phyloP scores from a whole-genome alignment of 2,113 vertebrate genomes.

The Odocoileus virginianus region DNA sequence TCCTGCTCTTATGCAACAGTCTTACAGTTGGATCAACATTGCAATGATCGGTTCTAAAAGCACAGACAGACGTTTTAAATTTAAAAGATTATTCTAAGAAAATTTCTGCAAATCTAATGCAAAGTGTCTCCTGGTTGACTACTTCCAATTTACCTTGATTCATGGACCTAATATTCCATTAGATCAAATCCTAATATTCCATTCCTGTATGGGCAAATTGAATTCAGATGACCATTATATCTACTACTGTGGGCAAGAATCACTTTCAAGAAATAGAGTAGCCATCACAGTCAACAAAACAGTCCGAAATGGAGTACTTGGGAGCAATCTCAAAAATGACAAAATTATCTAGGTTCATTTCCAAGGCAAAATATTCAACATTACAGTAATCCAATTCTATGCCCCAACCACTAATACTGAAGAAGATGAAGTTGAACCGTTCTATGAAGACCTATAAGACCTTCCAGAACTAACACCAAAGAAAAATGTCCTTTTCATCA shows the following conservation, averaged over 20 bases:
- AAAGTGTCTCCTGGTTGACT: background rate
- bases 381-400: background rate
- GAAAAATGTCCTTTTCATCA: background rate
- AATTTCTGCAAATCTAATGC: background rate
- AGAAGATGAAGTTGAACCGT: background rate
- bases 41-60: background rate
- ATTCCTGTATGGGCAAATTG: background rate
- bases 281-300: background rate
- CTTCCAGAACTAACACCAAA: background rate
- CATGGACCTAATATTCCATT: background rate
- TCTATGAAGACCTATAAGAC: background rate
- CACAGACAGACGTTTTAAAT: background rate
- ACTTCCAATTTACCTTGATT: background rate
- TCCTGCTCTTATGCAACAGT: background rate
- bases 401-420: background rate
- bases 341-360: background rate
- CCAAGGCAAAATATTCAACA: background rate
- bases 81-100: background rate
- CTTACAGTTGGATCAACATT: background rate
- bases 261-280: background rate
- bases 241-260: background rate
- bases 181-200: too few species aligned
- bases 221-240: background rate
- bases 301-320: background rate
- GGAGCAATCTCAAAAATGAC: accelerated